A percentile compares a stretch with the other conserved stretches of the same genome.
Conservation (phyloP, 2,113 vertebrate species). For the Misgurnus mizolepis region DNA sequence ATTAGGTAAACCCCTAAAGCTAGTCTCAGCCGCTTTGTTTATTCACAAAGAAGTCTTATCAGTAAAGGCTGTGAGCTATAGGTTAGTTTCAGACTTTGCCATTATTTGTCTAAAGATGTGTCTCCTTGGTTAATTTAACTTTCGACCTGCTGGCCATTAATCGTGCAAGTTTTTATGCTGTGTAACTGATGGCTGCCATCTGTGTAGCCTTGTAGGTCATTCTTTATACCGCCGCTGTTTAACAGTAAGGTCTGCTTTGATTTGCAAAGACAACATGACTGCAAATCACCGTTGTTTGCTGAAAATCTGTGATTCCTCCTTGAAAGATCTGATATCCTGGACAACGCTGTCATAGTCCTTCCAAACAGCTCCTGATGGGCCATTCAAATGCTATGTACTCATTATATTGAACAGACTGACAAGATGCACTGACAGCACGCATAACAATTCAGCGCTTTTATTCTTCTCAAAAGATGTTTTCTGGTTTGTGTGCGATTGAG, state of each 20-base stretch:
- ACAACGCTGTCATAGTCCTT: conserved; percentile 71
- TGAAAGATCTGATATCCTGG: conserved; percentile 68
- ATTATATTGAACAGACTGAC: conserved; percentile 82
- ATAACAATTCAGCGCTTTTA: conserved; percentile 70
- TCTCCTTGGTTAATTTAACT: neutral
- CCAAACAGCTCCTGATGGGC: conserved; percentile 76
- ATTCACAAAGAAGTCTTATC: neutral
- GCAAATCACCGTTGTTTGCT: conserved; percentile 56
- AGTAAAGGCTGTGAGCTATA: neutral
- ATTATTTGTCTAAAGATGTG: neutral
- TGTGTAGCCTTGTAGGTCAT: conserved; percentile 14
- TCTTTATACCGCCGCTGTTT: conserved; percentile 21
- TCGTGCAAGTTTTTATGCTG: neutral
- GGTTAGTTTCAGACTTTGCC: neutral
- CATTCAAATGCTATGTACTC: conserved; percentile 77
- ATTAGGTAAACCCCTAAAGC: neutral
- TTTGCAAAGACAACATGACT: conserved; percentile 43
- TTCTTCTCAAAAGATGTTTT: conserved; percentile 75
- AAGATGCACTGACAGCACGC: conserved; percentile 74
- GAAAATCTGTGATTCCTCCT: conserved; percentile 62
- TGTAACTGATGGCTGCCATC: conserved; percentile 24
- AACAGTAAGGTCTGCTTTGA: conserved; percentile 39
- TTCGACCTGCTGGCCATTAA: neutral
- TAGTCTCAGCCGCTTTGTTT: neutral
- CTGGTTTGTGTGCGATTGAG: conserved; percentile 11